These are phyloP conservation scores for Sebastes umbrosus DNA, from an alignment of 2,797 vertebrate genomes.

Conservation along the genomic window DNA sequence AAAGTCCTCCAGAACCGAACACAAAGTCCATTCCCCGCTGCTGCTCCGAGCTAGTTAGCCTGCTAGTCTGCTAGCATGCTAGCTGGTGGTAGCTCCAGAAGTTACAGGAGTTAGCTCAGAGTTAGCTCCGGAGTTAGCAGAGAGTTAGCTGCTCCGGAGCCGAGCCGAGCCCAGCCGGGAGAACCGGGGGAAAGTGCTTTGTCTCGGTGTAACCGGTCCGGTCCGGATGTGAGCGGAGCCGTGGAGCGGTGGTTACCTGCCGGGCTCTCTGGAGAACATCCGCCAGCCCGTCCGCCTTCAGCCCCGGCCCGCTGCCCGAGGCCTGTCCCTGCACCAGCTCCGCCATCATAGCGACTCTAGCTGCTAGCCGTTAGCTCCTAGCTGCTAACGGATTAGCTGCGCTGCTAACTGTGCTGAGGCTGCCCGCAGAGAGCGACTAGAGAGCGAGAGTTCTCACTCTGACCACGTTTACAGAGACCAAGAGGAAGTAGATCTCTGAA, in stretches of 20 bases:
- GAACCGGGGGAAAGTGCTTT: slow-evolving; percentile 41
- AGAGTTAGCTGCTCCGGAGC: too few species aligned
- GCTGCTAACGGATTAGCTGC: slow-evolving; percentile 69
- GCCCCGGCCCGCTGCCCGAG: slow-evolving; percentile 88
- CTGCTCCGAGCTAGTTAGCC: slow-evolving; percentile 64
- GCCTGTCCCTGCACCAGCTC: slow-evolving; percentile 94
- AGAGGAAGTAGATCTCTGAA: background rate
- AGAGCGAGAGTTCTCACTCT: slow-evolving; percentile 29
- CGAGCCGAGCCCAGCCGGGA: too few species aligned
- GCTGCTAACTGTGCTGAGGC: slow-evolving; percentile 64
- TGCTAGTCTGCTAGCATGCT: slow-evolving; percentile 2
- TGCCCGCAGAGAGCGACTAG: slow-evolving; percentile 4
- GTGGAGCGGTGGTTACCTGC: slow-evolving; percentile 84
- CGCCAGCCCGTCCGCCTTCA: slow-evolving; percentile 91
- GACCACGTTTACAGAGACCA: background rate
- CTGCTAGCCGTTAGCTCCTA: slow-evolving; percentile 65
- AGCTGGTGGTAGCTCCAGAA: background rate
- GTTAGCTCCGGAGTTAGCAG: too few species aligned
- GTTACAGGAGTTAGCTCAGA: too few species aligned
- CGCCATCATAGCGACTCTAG: slow-evolving; percentile 86
- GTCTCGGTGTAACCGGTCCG: slow-evolving; percentile 47
- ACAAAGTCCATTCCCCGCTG: slow-evolving; percentile 26
- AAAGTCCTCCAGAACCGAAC: too few species aligned
- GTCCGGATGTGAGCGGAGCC: slow-evolving; percentile 29
- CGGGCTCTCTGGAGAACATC: slow-evolving; percentile 92